These are phyloP conservation scores for Bungarus multicinctus DNA, from an alignment of 2,113 vertebrate genomes.

Conservation along the genomic window DNA sequence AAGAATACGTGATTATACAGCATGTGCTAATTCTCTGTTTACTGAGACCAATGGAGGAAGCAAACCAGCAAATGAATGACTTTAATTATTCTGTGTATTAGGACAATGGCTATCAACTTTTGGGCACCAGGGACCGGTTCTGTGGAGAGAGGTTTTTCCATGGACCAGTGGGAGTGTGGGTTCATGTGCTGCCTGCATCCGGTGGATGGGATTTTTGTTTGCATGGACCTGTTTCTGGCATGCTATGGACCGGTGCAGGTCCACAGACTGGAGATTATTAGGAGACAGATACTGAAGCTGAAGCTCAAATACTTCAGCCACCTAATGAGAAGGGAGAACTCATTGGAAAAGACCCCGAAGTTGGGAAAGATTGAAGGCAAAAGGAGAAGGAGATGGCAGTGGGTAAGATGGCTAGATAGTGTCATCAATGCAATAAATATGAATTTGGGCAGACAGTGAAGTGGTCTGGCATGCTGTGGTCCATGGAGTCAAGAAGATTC, in stretches of 20 bases:
- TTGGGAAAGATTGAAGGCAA: neutral
- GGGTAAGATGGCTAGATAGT: neutral
- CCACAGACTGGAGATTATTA: neutral
- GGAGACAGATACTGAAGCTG: neutral
- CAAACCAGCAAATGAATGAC: neutral
- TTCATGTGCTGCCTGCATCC: neutral
- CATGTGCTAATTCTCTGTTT: neutral
- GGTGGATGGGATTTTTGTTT: neutral
- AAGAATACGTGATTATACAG: neutral
- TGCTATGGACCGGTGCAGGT: accelerated
- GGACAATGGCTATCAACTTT: neutral
- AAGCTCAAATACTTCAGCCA: neutral
- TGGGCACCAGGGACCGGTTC: neutral
- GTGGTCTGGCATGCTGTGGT: neutral
- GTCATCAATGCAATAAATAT: neutral
- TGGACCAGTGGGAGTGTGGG: too few species aligned
- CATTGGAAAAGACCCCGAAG: neutral
- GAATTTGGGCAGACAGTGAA: neutral
- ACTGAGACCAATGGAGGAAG: neutral
- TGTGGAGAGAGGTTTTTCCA: neutral
- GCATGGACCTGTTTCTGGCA: neutral
- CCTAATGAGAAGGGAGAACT: neutral
- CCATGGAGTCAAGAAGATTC: neutral
- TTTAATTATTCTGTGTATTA: neutral
- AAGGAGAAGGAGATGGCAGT: neutral